These are phyloP conservation scores for Phoeniculus purpureus DNA, from an alignment of 2,797 vertebrate species.

Conservation along the genomic window DNA sequence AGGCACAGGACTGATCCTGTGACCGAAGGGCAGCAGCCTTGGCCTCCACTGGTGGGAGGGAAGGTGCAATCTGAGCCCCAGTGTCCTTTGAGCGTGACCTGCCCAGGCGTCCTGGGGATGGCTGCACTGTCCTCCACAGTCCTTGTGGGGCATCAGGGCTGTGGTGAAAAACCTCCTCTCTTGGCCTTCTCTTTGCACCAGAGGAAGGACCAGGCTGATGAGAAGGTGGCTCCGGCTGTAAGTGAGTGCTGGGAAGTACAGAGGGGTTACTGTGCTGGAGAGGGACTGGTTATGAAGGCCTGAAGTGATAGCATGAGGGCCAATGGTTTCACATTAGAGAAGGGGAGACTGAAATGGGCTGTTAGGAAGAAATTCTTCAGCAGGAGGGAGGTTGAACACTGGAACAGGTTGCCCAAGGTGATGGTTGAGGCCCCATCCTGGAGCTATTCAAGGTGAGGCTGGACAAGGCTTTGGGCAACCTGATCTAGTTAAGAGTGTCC, in stretches of 20 bases:
- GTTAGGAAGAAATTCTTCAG: too few species aligned
- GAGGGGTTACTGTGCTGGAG: not conserved
- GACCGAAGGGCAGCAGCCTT: not conserved
- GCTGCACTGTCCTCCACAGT: rapidly evolving
- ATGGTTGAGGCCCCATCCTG: too few species aligned
- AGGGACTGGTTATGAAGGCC: too few species aligned
- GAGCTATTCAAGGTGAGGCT: too few species aligned
- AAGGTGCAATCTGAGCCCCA: constrained; percentile 35
- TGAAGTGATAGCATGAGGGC: too few species aligned
- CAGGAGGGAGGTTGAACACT: too few species aligned
- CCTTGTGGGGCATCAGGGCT: not conserved
- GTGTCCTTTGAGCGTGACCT: constrained; percentile 33
- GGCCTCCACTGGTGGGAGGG: not conserved
- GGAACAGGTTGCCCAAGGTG: too few species aligned
- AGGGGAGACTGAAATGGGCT: too few species aligned
- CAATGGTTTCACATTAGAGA: too few species aligned
- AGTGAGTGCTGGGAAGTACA: not conserved
- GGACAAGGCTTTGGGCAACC: too few species aligned
- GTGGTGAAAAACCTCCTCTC: not conserved
- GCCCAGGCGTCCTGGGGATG: not conserved
- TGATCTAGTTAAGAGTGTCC: too few species aligned
- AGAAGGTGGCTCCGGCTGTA: rapidly evolving
- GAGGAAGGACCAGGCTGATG: not conserved
- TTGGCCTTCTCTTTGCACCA: not conserved
- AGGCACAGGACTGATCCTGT: constrained; percentile 14